These are phyloP conservation scores for Pelvicachromis taeniatus DNA, from an alignment of 2,113 vertebrate species.

Conservation along the genomic window DNA sequence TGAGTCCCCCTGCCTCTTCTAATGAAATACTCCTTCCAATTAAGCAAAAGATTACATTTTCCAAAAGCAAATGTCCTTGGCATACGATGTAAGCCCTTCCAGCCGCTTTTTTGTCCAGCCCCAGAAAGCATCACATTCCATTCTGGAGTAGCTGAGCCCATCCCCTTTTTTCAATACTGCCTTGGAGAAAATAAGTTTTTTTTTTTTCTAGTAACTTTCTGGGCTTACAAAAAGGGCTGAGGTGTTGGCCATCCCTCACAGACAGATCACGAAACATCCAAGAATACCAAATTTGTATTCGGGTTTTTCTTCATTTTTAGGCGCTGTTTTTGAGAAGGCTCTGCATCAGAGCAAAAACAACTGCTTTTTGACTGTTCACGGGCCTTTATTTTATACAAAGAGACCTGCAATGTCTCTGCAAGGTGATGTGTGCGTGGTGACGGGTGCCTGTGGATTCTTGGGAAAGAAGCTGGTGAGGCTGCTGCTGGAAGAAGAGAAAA, in stretches of 20 bases:
- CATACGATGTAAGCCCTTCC: background rate
- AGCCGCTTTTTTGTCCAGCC: background rate
- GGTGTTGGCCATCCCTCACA: background rate
- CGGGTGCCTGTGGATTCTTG: conserved; percentile 87
- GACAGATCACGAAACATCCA: background rate
- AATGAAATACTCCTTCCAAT: background rate
- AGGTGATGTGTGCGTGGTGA: conserved; percentile 83
- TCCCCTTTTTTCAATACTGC: conserved; percentile 16
- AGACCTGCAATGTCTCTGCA: conserved; percentile 66
- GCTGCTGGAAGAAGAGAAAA: conserved; percentile 77
- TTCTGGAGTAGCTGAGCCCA: background rate
- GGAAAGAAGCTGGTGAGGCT: conserved; percentile 78
- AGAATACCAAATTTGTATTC: background rate
- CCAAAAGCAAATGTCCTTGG: conserved; percentile 32
- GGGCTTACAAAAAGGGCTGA: conserved; percentile 7
- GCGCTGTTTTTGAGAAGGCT: background rate
- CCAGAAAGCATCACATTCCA: background rate
- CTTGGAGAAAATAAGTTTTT: background rate
- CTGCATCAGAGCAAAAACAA: background rate
- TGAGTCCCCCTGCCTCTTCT: background rate
- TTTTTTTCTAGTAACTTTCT: background rate
- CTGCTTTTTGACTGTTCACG: background rate
- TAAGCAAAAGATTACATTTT: background rate
- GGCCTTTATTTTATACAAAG: background rate
- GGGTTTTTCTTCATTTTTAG: background rate